Evolutionary conservation across 2,797 vertebrate species (phyloP), one percentile per base, ranked within the genome.

Genomic region (Harpagifer antarcticus): DNA sequence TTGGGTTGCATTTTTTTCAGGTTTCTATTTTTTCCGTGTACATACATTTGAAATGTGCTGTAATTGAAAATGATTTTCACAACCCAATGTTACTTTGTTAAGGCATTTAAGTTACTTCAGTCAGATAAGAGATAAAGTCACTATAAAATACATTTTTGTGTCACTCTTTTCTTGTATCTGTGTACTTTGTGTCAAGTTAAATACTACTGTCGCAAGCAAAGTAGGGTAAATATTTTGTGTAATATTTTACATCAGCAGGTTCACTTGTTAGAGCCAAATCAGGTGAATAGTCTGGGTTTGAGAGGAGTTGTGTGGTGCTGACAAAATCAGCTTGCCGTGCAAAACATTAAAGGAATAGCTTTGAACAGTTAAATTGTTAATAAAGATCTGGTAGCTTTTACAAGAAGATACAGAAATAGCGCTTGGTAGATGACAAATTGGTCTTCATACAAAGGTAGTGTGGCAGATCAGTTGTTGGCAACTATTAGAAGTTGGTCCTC

Each of bases 51-150:
- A 78, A 78, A 75, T 27, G 74, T 69, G 27, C 71, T 86, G 4
- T 33, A 65, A 64, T 42, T 81, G 59, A 66, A 72, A 79, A 53
- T 85, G 76, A 13, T 81, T 88, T 82, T 83, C 55, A 63, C 3
- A 72, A 74, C 55, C 27, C 14, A 13, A 70, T 79, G 68, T 81
- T 79, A 49, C 42, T 78, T 83, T 87, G 49, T 69, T 56, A 59
- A 42, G 9, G 82, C 73, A 60, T 55, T 63, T 84, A 4, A 74
- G 67, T 83, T 79, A 59, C 68, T 86, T 40, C 44, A 50, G 85
- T 88, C 60, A 74, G 17, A 49, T 54, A 49, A 62, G 19, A 31
- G 90, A 76, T 90, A 90, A 90, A 92, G 49, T 81, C 44, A 76
- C 69, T 20, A 19, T 0, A 76, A 77, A 81, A 76, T 50, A 9